Evolutionary conservation across 2,888 invertebrate genomes (phyloP).

Genomic region (Maniola hyperantus): DNA sequence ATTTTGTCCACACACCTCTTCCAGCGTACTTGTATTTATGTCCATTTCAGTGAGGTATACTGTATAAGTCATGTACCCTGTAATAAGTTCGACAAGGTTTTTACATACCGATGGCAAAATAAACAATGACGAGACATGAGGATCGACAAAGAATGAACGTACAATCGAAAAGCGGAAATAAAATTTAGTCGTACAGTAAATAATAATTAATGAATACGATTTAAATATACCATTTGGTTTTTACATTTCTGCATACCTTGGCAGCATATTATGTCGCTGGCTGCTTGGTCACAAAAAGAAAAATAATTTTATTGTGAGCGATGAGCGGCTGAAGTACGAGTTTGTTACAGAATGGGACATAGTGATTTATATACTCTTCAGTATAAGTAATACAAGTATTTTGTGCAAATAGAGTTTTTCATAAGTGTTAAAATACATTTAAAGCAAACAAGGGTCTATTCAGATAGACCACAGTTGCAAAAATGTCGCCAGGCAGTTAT

Average conservation of each 20-base stretch:
- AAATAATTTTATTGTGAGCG: conserved; percentile 49
- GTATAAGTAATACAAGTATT: background rate
- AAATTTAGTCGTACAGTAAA: conserved; percentile 21
- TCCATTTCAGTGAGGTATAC: background rate
- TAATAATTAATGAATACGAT: conserved; percentile 19
- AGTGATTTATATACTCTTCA: background rate
- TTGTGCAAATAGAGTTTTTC: background rate
- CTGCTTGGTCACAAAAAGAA: conserved; percentile 78
- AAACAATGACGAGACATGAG: conserved; percentile 20
- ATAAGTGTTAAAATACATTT: background rate
- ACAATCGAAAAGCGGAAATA: conserved; percentile 28
- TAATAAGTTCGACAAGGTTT: conserved; percentile 11
- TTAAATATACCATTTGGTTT: conserved; percentile 29
- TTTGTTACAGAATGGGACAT: background rate
- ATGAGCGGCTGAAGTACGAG: conserved; percentile 5
- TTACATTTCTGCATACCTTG: conserved; percentile 72
- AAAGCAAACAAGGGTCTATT: conserved; percentile 1
- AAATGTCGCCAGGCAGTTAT: background rate
- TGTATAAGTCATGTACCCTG: conserved; percentile 11
- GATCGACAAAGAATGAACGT: conserved; percentile 15
- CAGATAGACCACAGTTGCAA: background rate
- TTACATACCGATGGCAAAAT: background rate
- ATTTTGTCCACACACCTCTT: too few species aligned
- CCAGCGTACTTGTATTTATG: too few species aligned
- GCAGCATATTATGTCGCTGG: conserved; percentile 81